phyloP scores from a whole-genome alignment of 2,797 vertebrate species.

The Meda fulgida region DNA sequence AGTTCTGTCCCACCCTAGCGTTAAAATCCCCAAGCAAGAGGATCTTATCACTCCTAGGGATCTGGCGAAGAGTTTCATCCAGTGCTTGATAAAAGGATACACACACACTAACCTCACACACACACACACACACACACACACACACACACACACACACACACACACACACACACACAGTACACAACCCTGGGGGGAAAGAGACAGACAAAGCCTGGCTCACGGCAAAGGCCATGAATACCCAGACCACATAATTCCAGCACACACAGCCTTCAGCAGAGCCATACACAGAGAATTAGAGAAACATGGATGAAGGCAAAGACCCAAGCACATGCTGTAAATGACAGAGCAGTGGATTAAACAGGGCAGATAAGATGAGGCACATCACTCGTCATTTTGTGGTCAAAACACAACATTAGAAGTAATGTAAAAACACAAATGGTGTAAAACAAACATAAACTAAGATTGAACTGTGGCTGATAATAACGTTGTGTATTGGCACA shows the following conservation, averaged over 20 bases:
- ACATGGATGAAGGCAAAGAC: background rate
- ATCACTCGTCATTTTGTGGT: background rate
- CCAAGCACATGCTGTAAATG: conserved; percentile 7
- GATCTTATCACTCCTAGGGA: too few species aligned
- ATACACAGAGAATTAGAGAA: background rate
- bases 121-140: conserved; percentile 45
- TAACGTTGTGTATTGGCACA: background rate
- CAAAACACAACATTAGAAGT: background rate
- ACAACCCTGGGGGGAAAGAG: conserved; percentile 28
- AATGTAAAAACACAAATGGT: background rate
- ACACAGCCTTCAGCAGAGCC: conserved; percentile 15
- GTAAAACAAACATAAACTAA: background rate
- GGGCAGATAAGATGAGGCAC: background rate
- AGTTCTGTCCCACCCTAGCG: too few species aligned
- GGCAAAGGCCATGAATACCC: conserved; percentile 56
- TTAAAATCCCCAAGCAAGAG: too few species aligned
- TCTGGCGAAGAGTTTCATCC: too few species aligned
- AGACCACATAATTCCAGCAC: conserved; percentile 35
- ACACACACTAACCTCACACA: too few species aligned
- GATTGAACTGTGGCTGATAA: background rate
- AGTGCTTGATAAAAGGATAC: too few species aligned
- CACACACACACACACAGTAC: conserved; percentile 30
- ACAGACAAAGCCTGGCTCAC: conserved; percentile 49
- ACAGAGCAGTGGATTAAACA: conserved; percentile 6
- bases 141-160: conserved; percentile 41